phyloP scores from a whole-genome alignment of 2,888 invertebrate species.

The Dinocampus coccinellae region DNA sequence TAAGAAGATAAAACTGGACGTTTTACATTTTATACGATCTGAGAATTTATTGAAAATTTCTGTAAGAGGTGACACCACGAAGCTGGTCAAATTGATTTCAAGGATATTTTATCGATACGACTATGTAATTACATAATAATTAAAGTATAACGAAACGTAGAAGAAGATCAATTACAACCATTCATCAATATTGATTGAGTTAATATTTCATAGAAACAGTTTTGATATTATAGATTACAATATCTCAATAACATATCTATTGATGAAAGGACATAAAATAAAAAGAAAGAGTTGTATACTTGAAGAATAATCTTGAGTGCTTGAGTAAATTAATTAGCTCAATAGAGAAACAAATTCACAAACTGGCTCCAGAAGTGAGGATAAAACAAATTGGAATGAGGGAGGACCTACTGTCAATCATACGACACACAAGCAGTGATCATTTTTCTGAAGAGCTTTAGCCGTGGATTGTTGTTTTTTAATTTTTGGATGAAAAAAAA shows the following conservation, averaged over 20 bases:
- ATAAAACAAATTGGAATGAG: conserved; percentile 81
- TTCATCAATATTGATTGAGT: background rate
- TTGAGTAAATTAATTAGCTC: background rate
- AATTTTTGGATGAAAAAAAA: background rate
- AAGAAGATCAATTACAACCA: no score
- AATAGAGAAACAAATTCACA: conserved; percentile 61
- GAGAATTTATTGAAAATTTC: no score
- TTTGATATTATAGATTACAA: background rate
- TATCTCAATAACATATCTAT: background rate
- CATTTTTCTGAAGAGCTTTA: conserved; percentile 79
- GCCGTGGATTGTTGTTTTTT: conserved; percentile 44
- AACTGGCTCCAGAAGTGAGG: conserved; percentile 74
- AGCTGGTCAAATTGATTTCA: background rate
- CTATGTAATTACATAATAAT: background rate
- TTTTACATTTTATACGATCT: no score
- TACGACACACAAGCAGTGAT: conserved; percentile 83
- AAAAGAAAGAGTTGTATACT: background rate
- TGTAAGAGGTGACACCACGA: background rate
- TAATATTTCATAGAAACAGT: background rate
- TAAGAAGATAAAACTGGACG: no score
- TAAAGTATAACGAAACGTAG: background rate
- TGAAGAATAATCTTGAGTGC: background rate
- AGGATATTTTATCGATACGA: background rate
- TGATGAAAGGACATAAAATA: background rate
- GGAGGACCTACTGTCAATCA: conserved; percentile 80